Base-by-base conservation (phyloP, 1,140 invertebrate species). In the Patella vulgata region DNA sequence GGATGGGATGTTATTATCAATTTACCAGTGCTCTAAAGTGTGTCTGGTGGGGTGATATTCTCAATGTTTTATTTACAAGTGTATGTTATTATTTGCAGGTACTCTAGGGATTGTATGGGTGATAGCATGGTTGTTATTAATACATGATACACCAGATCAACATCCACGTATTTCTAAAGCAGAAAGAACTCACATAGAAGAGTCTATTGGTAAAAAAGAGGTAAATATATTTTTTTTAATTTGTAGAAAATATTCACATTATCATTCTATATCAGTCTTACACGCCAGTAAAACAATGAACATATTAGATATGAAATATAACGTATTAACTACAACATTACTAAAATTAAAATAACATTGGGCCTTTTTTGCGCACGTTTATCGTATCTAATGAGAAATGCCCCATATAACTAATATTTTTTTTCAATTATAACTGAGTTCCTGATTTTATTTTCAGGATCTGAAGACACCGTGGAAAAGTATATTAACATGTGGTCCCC, bases 401-500 rank as follows among this genome's bases (percentile, higher is more conserved):
- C 19, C 19, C 2, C 5, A 17, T 25, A 8, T 27, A 48, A 25
- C 1, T 42, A 23, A 56, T 19, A 23, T 19, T 6, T 28, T n/a
- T n/a, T 28, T 33, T 17, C 19, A 33, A 56, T 14, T 36, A 8
- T 36, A 36, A 36, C 33, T 36, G 6, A 8, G 6, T 36, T 8
- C 33, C 33, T 8, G 33, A 5, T 36, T 8, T 31, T 54, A 28
- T n/a, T 44, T 27, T 17, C 48, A 69, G 67, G 27, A 47, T 12
- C 9, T 28, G 23, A n/a, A 39, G 9, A 39, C 46, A 6, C 84
- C 84, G 12, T 97, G 95, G 94, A 85, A 82, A 47, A 75, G 86
- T 21, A 87, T 98, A 65, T 81, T 96, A 8, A 89, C 88, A 0
- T 95, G 93, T 0, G 71, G 85, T 1, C 90, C 93, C 0, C 92